phyloP scores from a whole-genome alignment of 1,140 invertebrate species.

The Drosophila erecta region DNA sequence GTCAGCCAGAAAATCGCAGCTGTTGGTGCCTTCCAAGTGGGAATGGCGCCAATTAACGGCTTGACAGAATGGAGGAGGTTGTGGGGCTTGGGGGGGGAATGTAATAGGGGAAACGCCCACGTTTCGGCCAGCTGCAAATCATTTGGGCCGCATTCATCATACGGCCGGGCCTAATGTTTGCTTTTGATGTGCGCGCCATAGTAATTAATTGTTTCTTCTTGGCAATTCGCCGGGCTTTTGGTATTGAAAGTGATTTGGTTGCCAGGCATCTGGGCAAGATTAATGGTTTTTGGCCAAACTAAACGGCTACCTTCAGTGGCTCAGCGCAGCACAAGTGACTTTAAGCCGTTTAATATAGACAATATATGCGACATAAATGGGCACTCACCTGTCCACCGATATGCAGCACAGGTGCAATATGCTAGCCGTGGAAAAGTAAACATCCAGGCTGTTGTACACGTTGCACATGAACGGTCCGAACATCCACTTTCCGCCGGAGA shows the following conservation, averaged over 20 bases:
- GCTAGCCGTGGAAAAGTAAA: constrained; percentile 97
- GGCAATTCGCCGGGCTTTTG: constrained; percentile 20
- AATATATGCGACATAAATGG: constrained; percentile 5
- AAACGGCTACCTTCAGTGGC: constrained; percentile 3
- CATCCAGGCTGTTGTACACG: constrained; percentile 97
- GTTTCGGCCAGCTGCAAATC: constrained; percentile 55
- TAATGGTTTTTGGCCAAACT: constrained; percentile 46
- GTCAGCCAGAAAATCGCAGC: constrained; percentile 40
- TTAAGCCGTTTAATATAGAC: constrained; percentile 15
- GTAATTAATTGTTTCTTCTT: constrained; percentile 77
- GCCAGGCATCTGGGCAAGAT: constrained; percentile 60
- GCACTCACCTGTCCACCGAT: constrained; percentile 91
- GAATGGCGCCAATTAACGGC: constrained; percentile 67
- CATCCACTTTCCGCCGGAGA: constrained; percentile 91
- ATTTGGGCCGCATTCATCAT: constrained; percentile 80
- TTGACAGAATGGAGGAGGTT: not conserved
- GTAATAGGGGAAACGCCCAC: constrained; percentile 10
- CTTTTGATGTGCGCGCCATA: constrained; percentile 74
- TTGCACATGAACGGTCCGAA: constrained; percentile 96
- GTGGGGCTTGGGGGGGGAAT: constrained; percentile 1
- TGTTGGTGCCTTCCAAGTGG: constrained; percentile 43
- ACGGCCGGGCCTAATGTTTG: constrained; percentile 68
- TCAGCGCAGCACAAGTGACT: not conserved
- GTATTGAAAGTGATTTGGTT: constrained; percentile 62
- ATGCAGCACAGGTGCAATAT: constrained; percentile 98